phyloP scores from a whole-genome alignment of 1,140 invertebrate genomes.

The Portunus trituberculatus region DNA sequence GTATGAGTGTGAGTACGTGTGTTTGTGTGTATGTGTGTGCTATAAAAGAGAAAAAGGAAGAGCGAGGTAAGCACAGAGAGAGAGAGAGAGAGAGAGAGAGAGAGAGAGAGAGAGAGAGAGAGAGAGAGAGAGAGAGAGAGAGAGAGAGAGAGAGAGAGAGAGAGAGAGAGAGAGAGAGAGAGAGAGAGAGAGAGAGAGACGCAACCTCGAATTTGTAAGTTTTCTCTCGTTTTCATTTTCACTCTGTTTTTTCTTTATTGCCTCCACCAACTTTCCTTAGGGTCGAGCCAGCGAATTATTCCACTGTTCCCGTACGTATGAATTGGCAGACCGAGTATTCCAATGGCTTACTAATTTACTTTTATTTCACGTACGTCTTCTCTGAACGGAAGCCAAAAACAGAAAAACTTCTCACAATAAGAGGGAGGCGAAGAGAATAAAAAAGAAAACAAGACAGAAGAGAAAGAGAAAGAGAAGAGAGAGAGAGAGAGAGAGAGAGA shows the following conservation, averaged over 20 bases:
- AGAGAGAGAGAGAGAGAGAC: neutral
- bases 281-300: neutral
- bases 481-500: no score
- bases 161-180: conserved; percentile 25
- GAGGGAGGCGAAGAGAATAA: neutral
- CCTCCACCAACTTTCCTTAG: neutral
- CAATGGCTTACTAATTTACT: conserved; percentile 2
- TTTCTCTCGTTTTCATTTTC: neutral
- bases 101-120: conserved; percentile 1
- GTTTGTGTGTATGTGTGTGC: neutral
- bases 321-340: neutral
- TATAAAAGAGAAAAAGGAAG: no score
- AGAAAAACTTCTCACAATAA: neutral
- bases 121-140: neutral
- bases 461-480: neutral
- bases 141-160: neutral
- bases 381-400: neutral
- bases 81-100: neutral
- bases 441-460: neutral
- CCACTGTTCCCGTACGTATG: neutral
- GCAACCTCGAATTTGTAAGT: neutral
- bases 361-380: neutral
- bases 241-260: neutral
- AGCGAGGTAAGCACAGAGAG: neutral
- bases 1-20: neutral